Base-by-base conservation (phyloP, 2,888 invertebrate species). In the Cryptocheilus praepositus region DNA sequence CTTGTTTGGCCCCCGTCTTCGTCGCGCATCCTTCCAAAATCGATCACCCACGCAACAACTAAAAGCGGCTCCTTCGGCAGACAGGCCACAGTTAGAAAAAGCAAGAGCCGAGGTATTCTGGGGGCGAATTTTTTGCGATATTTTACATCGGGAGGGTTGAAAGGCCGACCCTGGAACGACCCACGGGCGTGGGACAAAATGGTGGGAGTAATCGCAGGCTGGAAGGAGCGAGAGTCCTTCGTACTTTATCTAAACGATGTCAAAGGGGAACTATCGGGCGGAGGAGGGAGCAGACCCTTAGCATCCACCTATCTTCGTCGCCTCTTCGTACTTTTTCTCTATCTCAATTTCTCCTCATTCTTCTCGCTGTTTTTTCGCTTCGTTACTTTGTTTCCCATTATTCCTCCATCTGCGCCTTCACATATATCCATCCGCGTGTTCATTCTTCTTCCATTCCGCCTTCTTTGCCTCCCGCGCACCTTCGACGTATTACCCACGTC, bases 161-260 rank as follows among this genome's bases (percentile, higher is more conserved):
- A 5, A 25, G n/a, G n/a, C 49, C 36, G 18, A 49, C 49, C 49
- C 36, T 36, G 49, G 49, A 49, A 49, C 49, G 49, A 18, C 18
- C 49, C 16, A n/a, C 13, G 59, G 45, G 43, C 51, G 61, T 56
- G 51, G 62, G 66, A 45, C 44, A 55, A 25, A 28, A 63, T 71
- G 76, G 62, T 61, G 69, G 64, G 60, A 62, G 76, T 74, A 78
- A 79, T 78, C 74, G 74, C 63, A 68, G 59, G 67, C 74, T 67
- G 72, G 71, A 76, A 77, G 80, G 75, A 76, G 79, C 49, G 49
- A 49, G 18, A 18, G 16, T 49, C 72, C 71, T 69, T 72, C 80
- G 81, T 85, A 86, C 84, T 86, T 86, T 84, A 86, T 85, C 82
- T 81, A 84, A 86, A 87, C 83, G 83, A 84, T 83, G 83, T 84